These are phyloP conservation scores for Ligdia adustata DNA, from an alignment of 2,888 invertebrate species.

Conservation along the genomic window DNA sequence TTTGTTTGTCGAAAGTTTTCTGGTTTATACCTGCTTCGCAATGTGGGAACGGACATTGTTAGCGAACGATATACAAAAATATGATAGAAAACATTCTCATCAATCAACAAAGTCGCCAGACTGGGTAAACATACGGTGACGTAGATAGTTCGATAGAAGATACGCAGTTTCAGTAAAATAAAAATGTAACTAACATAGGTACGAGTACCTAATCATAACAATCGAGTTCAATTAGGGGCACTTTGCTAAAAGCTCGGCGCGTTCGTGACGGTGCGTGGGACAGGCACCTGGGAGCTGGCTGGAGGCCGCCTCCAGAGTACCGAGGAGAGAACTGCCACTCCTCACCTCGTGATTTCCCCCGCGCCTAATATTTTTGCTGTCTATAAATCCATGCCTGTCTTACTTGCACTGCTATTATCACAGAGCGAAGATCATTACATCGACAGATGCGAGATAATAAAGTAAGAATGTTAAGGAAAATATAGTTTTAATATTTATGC, in stretches of 20 bases:
- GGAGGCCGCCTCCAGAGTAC: constrained; percentile 1
- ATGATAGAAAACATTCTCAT: constrained; percentile 16
- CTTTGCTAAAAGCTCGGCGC: constrained; percentile 35
- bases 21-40: constrained; percentile 2
- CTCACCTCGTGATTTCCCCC: constrained; percentile 36
- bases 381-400: constrained; percentile 38
- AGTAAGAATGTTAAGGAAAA: too few relatives aligned
- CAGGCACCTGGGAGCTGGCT: constrained; percentile 43
- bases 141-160: constrained; percentile 8
- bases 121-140: constrained; percentile 17
- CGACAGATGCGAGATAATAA: too few relatives aligned
- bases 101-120: constrained; percentile 14
- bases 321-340: constrained; percentile 28
- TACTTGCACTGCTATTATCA: constrained; percentile 24
- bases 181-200: constrained; percentile 31
- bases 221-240: constrained; percentile 38
- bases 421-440: constrained; percentile 1
- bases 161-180: constrained; percentile 13
- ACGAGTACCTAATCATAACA: constrained; percentile 22
- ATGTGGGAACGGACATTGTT: constrained; percentile 4
- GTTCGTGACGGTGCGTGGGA: constrained; percentile 36
- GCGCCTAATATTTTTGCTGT: constrained; percentile 41
- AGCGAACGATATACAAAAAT: constrained; percentile 9
- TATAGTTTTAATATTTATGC: too few relatives aligned
- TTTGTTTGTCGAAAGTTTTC: constrained; percentile 11